Conservation (phyloP, 2,113 vertebrate species). For the Phaethon lepturus region DNA sequence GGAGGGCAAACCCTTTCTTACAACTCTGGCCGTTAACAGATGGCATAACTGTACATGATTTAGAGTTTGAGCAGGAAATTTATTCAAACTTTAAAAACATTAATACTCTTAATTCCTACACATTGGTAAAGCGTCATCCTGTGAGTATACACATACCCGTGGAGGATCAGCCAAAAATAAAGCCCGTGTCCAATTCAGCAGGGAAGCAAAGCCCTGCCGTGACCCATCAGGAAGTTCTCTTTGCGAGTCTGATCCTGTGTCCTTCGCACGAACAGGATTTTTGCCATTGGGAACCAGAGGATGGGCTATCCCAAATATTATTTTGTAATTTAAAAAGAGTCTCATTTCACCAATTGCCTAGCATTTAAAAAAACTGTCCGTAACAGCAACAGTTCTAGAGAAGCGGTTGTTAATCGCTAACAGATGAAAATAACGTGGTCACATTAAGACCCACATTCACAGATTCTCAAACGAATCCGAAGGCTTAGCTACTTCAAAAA, state of each 20-base stretch:
- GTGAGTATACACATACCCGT: background rate
- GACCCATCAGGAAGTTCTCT: background rate
- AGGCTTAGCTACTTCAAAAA: background rate
- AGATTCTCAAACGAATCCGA: background rate
- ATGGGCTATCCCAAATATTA: background rate
- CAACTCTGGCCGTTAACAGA: background rate
- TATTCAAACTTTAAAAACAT: background rate
- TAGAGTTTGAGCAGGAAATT: background rate
- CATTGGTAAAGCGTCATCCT: background rate
- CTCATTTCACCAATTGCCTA: background rate
- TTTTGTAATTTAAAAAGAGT: background rate
- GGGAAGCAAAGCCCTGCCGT: background rate
- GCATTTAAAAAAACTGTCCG: background rate
- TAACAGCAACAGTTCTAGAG: background rate
- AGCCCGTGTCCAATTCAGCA: accelerated
- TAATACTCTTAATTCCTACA: background rate
- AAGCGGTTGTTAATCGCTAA: background rate
- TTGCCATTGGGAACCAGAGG: background rate
- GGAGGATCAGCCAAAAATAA: accelerated
- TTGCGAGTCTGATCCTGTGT: background rate
- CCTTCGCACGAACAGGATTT: accelerated
- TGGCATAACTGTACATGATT: accelerated
- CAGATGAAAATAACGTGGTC: background rate
- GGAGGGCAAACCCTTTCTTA: background rate
- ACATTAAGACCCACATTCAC: background rate